Base-by-base conservation (phyloP, 2,797 vertebrate genomes). In the Mico argentatus region DNA sequence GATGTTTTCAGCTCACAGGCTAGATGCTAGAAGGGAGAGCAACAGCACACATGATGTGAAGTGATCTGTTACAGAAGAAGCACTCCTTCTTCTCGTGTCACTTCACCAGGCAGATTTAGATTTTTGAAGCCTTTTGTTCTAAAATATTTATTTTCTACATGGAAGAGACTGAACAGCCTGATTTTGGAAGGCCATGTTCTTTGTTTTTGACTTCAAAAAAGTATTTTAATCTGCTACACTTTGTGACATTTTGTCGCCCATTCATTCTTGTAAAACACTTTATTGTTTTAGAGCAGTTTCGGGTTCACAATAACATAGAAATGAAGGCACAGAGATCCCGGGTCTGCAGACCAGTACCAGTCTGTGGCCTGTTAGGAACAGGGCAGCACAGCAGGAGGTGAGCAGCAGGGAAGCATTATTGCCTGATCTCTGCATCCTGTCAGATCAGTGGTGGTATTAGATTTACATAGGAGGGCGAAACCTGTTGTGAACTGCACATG, bases 171-270 rank as follows among this genome's bases (percentile, higher is more conserved):
- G 52, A 87, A 36, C 2, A 70, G 36, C 24, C 7, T 52, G 44
- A 88, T 52, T 92, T 84, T 1, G 36, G 36, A 33, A 79, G 39
- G 33, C 12, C 24, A 50, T 77, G 15, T 55, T 46, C 39, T 84
- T 57, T 39, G 26, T 41, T 39, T n/a, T 59, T 83, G 1, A 2
- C 46, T 84, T 61, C 59, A 77, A 17, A 50, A 33, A 83, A 0
- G 75, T 89, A 14, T 2, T 88, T 92, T 79, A 0, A 61, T 95
- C 86, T 95, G 61, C 82, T 95, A 86, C 5, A 59, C 20, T 44
- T n/a, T 30, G 75, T 20, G 59, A 19, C 41, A 22, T 95, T 96
- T 96, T 80, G 70, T 64, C 75, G 93, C 57, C 95, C 93, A 94
- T 27, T 7, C 8, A 92, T 89, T 27, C 57, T n/a, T 93, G 95